phyloP scores from a whole-genome alignment of 2,113 vertebrate genomes.

The Mormyrus lacerda region DNA sequence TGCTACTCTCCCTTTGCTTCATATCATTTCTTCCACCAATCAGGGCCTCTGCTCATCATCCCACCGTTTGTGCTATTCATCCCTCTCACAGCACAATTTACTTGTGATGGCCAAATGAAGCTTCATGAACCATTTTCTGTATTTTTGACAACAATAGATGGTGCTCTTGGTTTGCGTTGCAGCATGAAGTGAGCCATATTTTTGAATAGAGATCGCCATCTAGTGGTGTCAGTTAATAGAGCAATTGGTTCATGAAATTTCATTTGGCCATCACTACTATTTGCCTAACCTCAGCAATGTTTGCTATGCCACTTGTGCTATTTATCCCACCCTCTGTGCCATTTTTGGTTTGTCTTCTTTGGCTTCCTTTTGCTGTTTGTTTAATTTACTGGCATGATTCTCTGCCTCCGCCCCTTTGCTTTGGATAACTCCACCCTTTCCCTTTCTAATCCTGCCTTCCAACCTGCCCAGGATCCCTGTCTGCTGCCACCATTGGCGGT shows the following conservation, averaged over 20 bases:
- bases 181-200: no score
- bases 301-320: neutral
- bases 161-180: neutral
- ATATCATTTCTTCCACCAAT: neutral
- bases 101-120: neutral
- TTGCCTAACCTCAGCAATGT: neutral
- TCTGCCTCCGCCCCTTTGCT: neutral
- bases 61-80: neutral
- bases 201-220: neutral
- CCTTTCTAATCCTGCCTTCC: conserved; percentile 71
- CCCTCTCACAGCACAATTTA: neutral
- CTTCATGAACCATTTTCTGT: neutral
- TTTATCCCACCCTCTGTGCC: neutral
- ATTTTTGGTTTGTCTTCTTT: neutral
- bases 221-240: neutral
- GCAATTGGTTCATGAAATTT: neutral
- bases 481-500: conserved; percentile 74
- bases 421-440: conserved; percentile 6
- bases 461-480: conserved; percentile 76
- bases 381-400: neutral
- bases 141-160: neutral
- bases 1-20: neutral
- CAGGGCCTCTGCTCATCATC: neutral
- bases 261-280: neutral
- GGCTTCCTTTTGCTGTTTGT: neutral